phyloP scores from a whole-genome alignment of 2,797 vertebrate species.

The Anas bernieri region DNA sequence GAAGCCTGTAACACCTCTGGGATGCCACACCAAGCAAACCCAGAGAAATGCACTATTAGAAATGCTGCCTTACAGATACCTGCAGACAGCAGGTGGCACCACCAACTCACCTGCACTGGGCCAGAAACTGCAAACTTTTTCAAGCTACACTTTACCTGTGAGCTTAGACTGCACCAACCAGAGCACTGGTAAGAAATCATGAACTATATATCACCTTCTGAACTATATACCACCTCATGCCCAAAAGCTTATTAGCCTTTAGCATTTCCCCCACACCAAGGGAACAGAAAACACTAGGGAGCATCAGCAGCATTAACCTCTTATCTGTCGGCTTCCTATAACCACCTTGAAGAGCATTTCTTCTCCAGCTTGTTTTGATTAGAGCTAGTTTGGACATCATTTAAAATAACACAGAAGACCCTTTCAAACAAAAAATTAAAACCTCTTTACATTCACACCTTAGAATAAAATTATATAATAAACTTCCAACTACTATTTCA shows the following conservation, averaged over 20 bases:
- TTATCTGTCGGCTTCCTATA: neutral
- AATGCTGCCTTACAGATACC: accelerated
- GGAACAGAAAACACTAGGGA: neutral
- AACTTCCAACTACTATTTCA: neutral
- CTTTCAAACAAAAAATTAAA: neutral
- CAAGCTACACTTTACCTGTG: neutral
- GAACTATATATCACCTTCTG: neutral
- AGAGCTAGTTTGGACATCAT: neutral
- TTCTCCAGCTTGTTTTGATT: slow-evolving; percentile 3
- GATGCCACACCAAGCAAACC: neutral
- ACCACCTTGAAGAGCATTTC: neutral
- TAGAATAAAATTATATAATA: slow-evolving; percentile 1
- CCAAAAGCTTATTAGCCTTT: neutral
- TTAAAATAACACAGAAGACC: neutral
- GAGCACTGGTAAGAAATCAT: neutral
- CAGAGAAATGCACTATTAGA: accelerated
- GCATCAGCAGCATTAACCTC: neutral
- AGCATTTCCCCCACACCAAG: neutral
- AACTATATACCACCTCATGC: neutral
- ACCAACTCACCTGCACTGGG: neutral
- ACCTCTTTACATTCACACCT: neutral
- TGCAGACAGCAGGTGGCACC: slow-evolving; percentile 55
- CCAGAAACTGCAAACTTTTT: neutral
- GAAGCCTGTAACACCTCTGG: neutral
- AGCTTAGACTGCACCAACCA: neutral